Evolutionary conservation across 2,113 vertebrate species (phyloP).

Genomic region (Nanorana parkeri): DNA sequence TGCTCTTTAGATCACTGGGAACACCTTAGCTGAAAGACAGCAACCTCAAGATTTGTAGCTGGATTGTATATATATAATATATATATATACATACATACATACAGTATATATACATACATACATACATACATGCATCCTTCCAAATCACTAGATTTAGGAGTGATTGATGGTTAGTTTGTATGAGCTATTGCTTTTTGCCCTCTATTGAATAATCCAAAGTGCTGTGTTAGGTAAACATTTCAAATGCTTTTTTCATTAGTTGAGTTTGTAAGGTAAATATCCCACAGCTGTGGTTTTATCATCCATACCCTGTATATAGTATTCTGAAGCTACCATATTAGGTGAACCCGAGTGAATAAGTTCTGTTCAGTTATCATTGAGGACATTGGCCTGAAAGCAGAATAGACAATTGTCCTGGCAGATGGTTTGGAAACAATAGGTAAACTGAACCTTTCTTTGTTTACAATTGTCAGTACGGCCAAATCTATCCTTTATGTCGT

Average conservation of each 20-base stretch:
- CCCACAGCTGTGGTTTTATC: slow-evolving; percentile 39
- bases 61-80: too few relatives aligned
- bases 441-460: slow-evolving; percentile 28
- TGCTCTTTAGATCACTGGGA: too few relatives aligned
- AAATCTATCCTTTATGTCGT: not conserved
- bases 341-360: not conserved
- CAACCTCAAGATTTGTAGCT: too few relatives aligned
- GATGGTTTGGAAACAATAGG: slow-evolving; percentile 31
- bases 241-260: not conserved
- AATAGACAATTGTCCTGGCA: slow-evolving; percentile 25
- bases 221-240: slow-evolving; percentile 8
- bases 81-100: too few relatives aligned
- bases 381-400: slow-evolving; percentile 7
- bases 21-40: too few relatives aligned
- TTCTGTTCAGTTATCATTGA: slow-evolving; percentile 18
- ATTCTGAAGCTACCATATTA: not conserved
- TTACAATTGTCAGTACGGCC: not conserved
- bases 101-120: too few relatives aligned
- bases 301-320: not conserved
- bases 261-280: slow-evolving; percentile 18
- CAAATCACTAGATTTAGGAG: too few relatives aligned
- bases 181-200: too few relatives aligned
- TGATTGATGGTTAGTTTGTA: too few relatives aligned
- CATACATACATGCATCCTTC: too few relatives aligned
- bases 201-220: not conserved